A percentile compares a stretch with the other conserved stretches of the same genome.
These are phyloP conservation scores for Cavia porcellus DNA, from an alignment of 2,113 vertebrate species.

Conservation along the genomic window DNA sequence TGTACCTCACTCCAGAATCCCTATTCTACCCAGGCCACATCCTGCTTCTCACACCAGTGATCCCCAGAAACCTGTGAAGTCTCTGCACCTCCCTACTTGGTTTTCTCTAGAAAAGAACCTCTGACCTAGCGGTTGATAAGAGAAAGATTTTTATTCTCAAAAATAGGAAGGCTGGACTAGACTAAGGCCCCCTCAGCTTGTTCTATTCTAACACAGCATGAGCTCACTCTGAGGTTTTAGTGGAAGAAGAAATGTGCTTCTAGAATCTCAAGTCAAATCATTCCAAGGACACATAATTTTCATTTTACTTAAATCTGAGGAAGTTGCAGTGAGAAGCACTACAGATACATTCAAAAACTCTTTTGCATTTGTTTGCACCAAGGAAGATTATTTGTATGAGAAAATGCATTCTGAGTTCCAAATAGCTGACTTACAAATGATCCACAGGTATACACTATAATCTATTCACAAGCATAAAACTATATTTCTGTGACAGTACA, in stretches of 20 bases:
- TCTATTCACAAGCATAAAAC: neutral
- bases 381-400: neutral
- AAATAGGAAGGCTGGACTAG: neutral
- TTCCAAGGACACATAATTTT: neutral
- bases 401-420: constrained; percentile 63
- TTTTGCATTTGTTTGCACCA: neutral
- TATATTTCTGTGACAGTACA: neutral
- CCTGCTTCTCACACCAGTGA: neutral
- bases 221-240: neutral
- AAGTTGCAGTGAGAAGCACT: neutral
- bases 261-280: constrained; percentile 7
- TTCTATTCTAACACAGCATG: neutral
- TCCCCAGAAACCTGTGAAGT: neutral
- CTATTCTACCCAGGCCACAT: neutral
- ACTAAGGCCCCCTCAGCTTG: neutral
- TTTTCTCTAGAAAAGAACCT: neutral
- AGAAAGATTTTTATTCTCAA: neutral
- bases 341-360: neutral
- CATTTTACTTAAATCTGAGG: neutral
- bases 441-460: neutral
- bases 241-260: neutral
- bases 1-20: neutral
- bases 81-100: neutral
- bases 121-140: too few species aligned
- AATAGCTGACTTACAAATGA: constrained; percentile 60